These are phyloP conservation scores for Marmota flaviventris DNA, from an alignment of 2,113 vertebrate genomes.

Conservation along the genomic window DNA sequence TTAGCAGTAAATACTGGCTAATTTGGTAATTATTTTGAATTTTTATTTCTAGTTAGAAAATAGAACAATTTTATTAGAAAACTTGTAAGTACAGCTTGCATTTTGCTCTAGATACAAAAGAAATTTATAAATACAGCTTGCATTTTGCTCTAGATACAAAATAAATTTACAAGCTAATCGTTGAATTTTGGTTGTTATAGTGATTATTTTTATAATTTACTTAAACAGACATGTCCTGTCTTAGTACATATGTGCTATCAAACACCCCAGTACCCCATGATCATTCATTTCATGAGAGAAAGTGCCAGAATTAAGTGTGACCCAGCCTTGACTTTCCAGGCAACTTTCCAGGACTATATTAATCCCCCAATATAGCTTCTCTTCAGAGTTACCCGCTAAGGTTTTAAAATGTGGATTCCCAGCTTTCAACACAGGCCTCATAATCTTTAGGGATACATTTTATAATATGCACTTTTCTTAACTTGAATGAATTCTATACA, in stretches of 20 bases:
- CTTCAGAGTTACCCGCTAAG: neutral
- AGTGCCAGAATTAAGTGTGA: constrained; percentile 23
- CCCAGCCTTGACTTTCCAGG: neutral
- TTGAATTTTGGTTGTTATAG: constrained; percentile 15
- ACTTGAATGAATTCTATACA: neutral
- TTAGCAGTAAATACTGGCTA: neutral
- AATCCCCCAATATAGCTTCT: constrained; percentile 21
- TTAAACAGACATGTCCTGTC: neutral
- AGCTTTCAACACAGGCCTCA: constrained; percentile 9
- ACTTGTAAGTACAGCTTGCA: constrained; percentile 37
- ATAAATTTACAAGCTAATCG: constrained; percentile 8
- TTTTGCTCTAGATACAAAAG: constrained; percentile 14
- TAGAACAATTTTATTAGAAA: constrained; percentile 37
- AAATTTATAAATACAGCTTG: constrained; percentile 49
- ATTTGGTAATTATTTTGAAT: neutral
- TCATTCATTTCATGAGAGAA: neutral
- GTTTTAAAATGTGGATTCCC: neutral
- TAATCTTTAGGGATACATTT: constrained; percentile 26
- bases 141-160: constrained; percentile 19
- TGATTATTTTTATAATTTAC: constrained; percentile 26
- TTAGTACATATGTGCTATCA: neutral
- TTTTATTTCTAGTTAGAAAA: constrained; percentile 34
- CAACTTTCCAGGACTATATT: neutral
- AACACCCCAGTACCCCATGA: neutral
- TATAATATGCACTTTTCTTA: neutral